Base-by-base conservation (phyloP, 2,888 invertebrate genomes). In the Serrognathus titanus region DNA sequence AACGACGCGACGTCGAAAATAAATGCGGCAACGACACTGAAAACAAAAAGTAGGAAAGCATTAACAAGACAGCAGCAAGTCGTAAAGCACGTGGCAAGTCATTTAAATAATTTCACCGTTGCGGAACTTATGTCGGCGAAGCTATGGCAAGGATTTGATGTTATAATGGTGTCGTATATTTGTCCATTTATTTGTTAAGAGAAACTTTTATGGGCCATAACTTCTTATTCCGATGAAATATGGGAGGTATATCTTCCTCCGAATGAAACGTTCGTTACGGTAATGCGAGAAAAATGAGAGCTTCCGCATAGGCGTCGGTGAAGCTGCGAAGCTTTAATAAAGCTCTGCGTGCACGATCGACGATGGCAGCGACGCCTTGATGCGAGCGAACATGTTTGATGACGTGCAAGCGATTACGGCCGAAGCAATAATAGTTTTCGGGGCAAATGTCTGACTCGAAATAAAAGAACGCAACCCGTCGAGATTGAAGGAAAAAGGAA, bases 151-250 rank as follows among this genome's bases (percentile, higher is more conserved):
- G 56, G 56, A 56, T 56, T 56, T 56, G 56, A 47, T 20, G 37
- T 52, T 36, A 47, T 56, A 56, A 56, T 52, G 53, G 53, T 36
- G 48, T 48, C 57, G 50, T 53, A 57, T 57, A 57, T 57, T 53
- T 53, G 57, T 57, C 50, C 57, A 53, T 57, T 57, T 57, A 57
- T 57, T 57, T 57, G 57, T 57, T 57, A 57, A 53, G 57, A 53
- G 57, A 45, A 48, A 49, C 57, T 49, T 57, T 57, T 57, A 57
- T 57, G 53, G 57, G 43, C 57, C 39, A 57, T 57, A 57, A 57
- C 57, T 57, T 57, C 57, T 57, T 57, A 57, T 57, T 57, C 46
- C 40, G 48, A 53, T 53, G 53, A 57, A 53, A 57, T 53, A 57
- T 52, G 51, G 38, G 37, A 43, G 20, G 41, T 53, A 52, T 57